Evolutionary conservation across 1,140 invertebrate species (phyloP).

Genomic region (Papilio dardanus): DNA sequence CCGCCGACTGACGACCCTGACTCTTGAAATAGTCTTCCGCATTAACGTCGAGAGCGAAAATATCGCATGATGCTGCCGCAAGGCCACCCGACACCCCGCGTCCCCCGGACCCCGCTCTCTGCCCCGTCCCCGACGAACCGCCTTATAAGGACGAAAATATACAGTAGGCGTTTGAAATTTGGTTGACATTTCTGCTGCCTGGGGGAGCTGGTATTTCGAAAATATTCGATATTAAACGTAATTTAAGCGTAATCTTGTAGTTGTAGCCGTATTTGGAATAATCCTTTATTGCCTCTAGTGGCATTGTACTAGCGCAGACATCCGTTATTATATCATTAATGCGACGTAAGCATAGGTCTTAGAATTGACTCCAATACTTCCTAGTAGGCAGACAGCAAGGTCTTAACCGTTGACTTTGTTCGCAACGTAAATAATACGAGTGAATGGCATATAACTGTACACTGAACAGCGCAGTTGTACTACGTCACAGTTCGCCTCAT

Average conservation of each 20-base stretch:
- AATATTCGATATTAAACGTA: neutral
- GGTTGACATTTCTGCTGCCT: constrained; percentile 7
- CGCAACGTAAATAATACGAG: constrained; percentile 38
- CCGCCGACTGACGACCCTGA: constrained; percentile 73
- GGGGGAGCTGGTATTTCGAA: neutral
- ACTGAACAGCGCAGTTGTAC: constrained; percentile 23
- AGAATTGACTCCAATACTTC: constrained; percentile 53
- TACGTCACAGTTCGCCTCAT: constrained; percentile 31
- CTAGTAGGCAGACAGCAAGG: constrained; percentile 54
- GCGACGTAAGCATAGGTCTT: constrained; percentile 24
- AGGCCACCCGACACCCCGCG: constrained; percentile 57
- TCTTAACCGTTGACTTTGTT: constrained; percentile 50
- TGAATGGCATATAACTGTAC: constrained; percentile 41
- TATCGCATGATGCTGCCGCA: constrained; percentile 77
- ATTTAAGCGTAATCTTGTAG: neutral
- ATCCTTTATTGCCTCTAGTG: constrained; percentile 10
- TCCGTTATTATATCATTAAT: constrained; percentile 16
- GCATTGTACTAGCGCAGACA: neutral
- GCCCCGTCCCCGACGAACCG: constrained; percentile 50
- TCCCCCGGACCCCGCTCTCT: constrained; percentile 62
- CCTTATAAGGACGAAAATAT: constrained; percentile 67
- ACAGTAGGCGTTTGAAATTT: constrained; percentile 36
- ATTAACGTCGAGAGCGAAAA: constrained; percentile 78
- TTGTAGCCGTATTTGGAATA: neutral
- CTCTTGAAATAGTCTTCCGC: constrained; percentile 82